Evolutionary conservation across 1,140 invertebrate genomes (phyloP).

Genomic region (Drosophila pruinosa): DNA sequence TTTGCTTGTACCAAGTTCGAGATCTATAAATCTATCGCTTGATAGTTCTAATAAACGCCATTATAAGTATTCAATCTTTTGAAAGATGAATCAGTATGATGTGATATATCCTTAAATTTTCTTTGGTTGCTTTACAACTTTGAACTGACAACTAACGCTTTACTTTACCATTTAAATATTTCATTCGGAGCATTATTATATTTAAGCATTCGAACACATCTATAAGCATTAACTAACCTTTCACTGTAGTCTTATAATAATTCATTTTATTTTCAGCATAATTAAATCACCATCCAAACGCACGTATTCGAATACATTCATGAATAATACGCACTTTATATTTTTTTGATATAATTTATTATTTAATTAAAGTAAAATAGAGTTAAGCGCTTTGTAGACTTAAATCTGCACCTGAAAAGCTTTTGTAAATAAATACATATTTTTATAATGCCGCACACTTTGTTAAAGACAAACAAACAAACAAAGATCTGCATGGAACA

Average conservation of each 20-base stretch:
- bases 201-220: neutral
- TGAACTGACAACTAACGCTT: neutral
- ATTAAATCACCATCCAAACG: neutral
- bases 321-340: neutral
- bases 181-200: neutral
- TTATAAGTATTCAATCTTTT: slow-evolving; percentile 77
- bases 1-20: slow-evolving; percentile 43
- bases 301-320: slow-evolving; percentile 4
- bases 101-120: neutral
- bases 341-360: neutral
- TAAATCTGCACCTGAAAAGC: slow-evolving; percentile 25
- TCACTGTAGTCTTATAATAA: too few relatives aligned
- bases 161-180: neutral
- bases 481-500: slow-evolving; percentile 44
- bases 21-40: slow-evolving; percentile 9
- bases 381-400: slow-evolving; percentile 39
- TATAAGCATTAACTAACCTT: neutral
- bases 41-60: slow-evolving; percentile 56
- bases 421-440: slow-evolving; percentile 59
- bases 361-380: neutral
- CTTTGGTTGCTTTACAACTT: neutral
- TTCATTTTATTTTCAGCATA: slow-evolving; percentile 7
- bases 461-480: slow-evolving; percentile 1
- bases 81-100: neutral
- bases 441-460: neutral